A percentile compares a stretch with the other conserved stretches of the same genome.
phyloP scores from a whole-genome alignment of 2,888 invertebrate genomes.

The Ctena decussata region DNA sequence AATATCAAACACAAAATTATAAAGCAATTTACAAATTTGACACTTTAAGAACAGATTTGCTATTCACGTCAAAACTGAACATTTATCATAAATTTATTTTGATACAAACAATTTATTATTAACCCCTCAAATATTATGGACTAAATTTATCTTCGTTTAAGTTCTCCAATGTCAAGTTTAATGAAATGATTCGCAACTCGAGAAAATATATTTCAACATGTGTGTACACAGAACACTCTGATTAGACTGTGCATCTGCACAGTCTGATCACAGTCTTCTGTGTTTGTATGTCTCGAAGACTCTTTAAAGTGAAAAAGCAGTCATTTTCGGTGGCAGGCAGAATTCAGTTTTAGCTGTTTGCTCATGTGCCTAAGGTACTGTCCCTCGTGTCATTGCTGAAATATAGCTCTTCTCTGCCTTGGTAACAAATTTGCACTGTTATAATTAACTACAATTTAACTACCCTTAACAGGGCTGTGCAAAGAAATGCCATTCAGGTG shows the following conservation, averaged over 20 bases:
- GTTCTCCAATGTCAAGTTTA: not conserved
- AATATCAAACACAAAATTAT: not conserved
- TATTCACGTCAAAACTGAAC: not conserved
- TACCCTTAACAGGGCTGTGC: not conserved
- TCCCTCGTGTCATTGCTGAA: not conserved
- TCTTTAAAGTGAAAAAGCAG: too few species aligned
- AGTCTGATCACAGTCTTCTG: too few species aligned
- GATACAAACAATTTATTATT: conserved; percentile 8
- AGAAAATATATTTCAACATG: too few species aligned
- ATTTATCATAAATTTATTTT: not conserved
- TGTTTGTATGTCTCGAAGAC: too few species aligned
- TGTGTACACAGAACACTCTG: too few species aligned
- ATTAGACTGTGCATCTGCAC: too few species aligned
- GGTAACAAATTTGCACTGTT: not conserved
- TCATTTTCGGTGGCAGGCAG: too few species aligned
- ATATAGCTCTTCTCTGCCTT: not conserved
- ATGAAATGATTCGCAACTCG: too few species aligned
- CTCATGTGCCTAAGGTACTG: too few species aligned
- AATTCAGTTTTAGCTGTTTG: too few species aligned
- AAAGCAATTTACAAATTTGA: not conserved
- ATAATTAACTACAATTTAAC: not conserved
- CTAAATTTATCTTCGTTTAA: not conserved
- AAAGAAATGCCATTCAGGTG: conserved; percentile 3
- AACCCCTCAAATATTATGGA: not conserved
- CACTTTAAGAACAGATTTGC: not conserved